Base-by-base conservation (phyloP, 1,140 invertebrate species). In the Dysdera silvatica region DNA sequence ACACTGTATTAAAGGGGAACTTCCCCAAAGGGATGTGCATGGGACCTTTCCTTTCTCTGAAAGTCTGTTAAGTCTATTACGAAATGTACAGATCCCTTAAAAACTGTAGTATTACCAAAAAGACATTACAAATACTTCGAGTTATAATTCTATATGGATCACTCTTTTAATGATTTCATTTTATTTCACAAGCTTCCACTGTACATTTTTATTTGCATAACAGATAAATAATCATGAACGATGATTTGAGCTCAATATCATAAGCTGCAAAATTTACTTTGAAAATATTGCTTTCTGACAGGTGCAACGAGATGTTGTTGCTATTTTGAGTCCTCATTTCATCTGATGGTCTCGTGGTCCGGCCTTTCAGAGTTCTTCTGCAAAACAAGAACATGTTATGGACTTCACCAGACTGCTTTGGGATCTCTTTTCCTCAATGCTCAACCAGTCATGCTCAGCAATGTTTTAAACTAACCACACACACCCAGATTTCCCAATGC, bases 311-410 rank as follows among this genome's bases (percentile, higher is more conserved):
- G 88, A 96, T 71, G 88, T 95, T 66, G 89, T 88, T 0, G 81
- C 84, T 56, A 84, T 96, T 48, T 77, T 98, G 18, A 83, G 87
- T 61, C 86, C 88, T 8, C 87, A 88, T 74, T 91, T 99, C 86
- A 4, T 84, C 89, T 2, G 94, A 98, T 77, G 95, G 95, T 32
- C 78, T 99, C 20, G 91, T 99, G 5, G 87, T 91, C 3, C 84
- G 87, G 61, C 93, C 91, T 70, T 75, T 98, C n/a, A 48, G 91
- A 98, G 71, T 95, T 88, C n/a, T 75, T 89, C 92, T 1, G 84
- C 85, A 71, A 84, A 83, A 32, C 88, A 94, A 52, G 96, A 99
- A 71, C 97, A 99, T 74, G 94, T 99, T 43, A 99, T 99, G 97
- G 95, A 99, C 76, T 98, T 98, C 73, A 98, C 96, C 0, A 80